Evolutionary conservation across 2,888 invertebrate species (phyloP), one percentile per base, ranked within the genome.

Genomic region (Agrotis clavis): DNA sequence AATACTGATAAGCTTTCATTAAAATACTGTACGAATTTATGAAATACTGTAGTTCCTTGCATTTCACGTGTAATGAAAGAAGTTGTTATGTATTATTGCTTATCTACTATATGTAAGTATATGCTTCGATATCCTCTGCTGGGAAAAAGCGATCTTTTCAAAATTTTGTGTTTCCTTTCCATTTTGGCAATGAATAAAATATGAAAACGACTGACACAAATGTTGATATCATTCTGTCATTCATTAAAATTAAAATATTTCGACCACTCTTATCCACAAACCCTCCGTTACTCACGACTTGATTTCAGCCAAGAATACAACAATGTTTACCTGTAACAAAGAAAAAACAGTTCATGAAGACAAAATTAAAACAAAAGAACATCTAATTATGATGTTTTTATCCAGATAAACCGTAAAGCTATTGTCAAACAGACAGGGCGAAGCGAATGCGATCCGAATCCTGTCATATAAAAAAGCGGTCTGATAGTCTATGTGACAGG

Each of bases 311-410:
- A 71, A 78, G 71, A 79, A 75, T 60, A 71, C 54, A n/a, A 50
- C 69, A 51, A 68, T 81, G 74, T 75, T 87, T 86, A 84, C 81
- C 87, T 83, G 86, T 21, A 85, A 85, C 85, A 86, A 85, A 74
- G 7, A 70, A 78, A 67, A 9, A 59, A 67, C 14, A 68, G 57
- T 67, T 54, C 16, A 48, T 82, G 21, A 80, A n/a, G 73, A 56
- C 0, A 54, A 9, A 25, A 54, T 25, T 18, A 25, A 54, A 30
- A 56, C 41, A 21, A 21, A 9, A 53, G 2, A 14, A 53, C 2
- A 21, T 6, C 6, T 30, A 5, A 2, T 30, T 25, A 25, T 25
- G 25, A 25, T 25, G 25, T 25, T 25, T 25, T 25, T n/a, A n/a
- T n/a, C 11, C 13, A 19, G 14, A 53, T 21, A 21, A 5, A 25